Percentiles rank a stretch among this genome's conserved stretches.
Evolutionary conservation across 2,888 invertebrate genomes (phyloP).

Genomic region (Antitype chi): DNA sequence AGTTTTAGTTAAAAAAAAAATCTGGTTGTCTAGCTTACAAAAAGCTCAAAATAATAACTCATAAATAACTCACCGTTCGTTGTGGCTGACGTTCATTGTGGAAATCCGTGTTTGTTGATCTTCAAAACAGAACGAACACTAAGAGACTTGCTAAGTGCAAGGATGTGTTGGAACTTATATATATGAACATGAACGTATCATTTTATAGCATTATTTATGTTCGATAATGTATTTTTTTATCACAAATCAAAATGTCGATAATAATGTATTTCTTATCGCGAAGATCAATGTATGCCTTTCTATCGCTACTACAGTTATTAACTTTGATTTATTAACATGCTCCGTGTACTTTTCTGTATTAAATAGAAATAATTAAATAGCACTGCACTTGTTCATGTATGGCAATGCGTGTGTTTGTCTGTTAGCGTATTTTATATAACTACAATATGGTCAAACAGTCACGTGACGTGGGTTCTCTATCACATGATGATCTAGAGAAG

Average conservation of each 20-base stretch:
- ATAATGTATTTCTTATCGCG: constrained; percentile 65
- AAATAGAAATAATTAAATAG: constrained; percentile 13
- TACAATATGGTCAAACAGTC: constrained; percentile 7
- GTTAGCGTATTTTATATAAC: constrained; percentile 40
- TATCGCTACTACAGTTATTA: constrained; percentile 55
- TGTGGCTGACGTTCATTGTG: constrained; percentile 49
- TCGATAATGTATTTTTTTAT: constrained; percentile 66
- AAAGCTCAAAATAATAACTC: neutral
- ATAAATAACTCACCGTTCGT: constrained; percentile 52
- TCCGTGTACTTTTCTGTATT: constrained; percentile 34
- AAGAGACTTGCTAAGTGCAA: constrained; percentile 47
- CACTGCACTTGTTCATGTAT: neutral
- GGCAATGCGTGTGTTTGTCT: constrained; percentile 12
- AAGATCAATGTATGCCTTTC: constrained; percentile 52
- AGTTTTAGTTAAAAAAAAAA: neutral
- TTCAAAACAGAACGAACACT: constrained; percentile 29
- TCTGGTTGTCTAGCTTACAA: neutral
- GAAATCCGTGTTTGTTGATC: constrained; percentile 43
- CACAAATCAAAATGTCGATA: constrained; percentile 68
- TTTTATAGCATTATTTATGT: constrained; percentile 65
- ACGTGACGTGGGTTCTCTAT: constrained; percentile 12
- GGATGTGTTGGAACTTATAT: constrained; percentile 54
- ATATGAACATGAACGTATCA: constrained; percentile 49
- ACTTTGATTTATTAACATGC: constrained; percentile 61
- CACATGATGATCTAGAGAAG: constrained; percentile 17